Evolutionary conservation across 1,140 invertebrate genomes (phyloP).

Genomic region (Coelopa frigida): DNA sequence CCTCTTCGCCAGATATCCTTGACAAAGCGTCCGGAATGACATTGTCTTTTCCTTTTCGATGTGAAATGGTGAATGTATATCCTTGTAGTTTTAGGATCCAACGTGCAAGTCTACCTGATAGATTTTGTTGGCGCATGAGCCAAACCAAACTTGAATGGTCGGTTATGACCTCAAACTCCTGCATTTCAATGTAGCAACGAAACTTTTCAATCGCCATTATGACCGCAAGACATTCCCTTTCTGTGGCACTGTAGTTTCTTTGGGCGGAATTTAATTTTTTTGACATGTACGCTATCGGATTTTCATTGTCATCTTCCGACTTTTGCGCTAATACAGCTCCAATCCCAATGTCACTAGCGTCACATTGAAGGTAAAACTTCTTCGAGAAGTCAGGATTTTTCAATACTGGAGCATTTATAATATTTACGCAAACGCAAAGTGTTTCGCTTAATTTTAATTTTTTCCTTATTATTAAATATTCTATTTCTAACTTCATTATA

Average conservation of each 20-base stretch:
- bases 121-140: constrained; percentile 6
- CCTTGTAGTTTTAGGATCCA: too few relatives aligned
- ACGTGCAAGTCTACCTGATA: too few relatives aligned
- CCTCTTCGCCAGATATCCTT: too few relatives aligned
- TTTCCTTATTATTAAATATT: too few relatives aligned
- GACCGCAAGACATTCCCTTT: constrained; percentile 9
- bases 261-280: constrained; percentile 16
- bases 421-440: too few relatives aligned
- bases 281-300: constrained; percentile 11
- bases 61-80: too few relatives aligned
- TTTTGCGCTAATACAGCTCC: constrained; percentile 9
- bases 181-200: constrained; percentile 3
- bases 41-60: too few relatives aligned
- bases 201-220: constrained; percentile 6
- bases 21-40: too few relatives aligned
- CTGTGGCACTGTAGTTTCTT: constrained; percentile 12
- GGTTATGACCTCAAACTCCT: constrained; percentile 2
- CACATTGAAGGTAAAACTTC: constrained; percentile 15
- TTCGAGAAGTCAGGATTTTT: constrained; percentile 23
- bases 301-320: constrained; percentile 13
- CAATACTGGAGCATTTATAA: constrained; percentile 25
- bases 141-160: constrained; percentile 2
- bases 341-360: constrained; percentile 15
- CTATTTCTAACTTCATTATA: too few relatives aligned
- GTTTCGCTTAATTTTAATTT: too few relatives aligned